Conservation (phyloP, 2,113 vertebrate genomes). For the Hiodon alosoides region DNA sequence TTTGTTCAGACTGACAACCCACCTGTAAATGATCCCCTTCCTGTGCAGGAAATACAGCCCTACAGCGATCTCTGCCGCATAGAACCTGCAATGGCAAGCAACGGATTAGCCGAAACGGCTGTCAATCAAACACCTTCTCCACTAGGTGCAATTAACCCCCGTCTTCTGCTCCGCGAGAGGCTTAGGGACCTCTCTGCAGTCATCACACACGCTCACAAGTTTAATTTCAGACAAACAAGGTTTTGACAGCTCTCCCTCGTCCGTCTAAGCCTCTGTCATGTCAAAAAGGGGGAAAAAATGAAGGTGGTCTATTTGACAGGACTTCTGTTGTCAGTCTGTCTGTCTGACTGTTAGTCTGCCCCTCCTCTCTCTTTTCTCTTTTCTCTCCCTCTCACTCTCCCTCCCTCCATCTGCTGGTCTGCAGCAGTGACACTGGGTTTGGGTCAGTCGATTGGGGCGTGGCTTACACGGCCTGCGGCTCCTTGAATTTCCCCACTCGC, state of each 20-base stretch:
- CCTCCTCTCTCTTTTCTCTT: too few relatives aligned
- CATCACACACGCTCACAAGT: not conserved
- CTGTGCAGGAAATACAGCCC: constrained; percentile 94
- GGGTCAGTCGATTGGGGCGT: not conserved
- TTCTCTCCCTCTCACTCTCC: not conserved
- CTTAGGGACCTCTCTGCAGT: not conserved
- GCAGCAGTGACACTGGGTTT: not conserved
- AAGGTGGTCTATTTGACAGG: not conserved
- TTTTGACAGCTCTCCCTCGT: not conserved
- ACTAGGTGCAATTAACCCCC: constrained; percentile 7
- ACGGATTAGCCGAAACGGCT: constrained; percentile 4
- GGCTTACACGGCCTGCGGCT: constrained; percentile 95
- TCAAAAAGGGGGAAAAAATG: not conserved
- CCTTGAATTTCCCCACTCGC: constrained; percentile 96
- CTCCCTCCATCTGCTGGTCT: not conserved
- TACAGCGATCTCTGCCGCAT: constrained; percentile 91
- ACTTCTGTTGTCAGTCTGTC: not conserved
- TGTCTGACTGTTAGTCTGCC: not conserved
- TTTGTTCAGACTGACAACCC: constrained; percentile 37
- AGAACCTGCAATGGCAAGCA: constrained; percentile 69
- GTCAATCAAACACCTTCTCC: not conserved
- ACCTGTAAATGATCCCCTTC: constrained; percentile 95
- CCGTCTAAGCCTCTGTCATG: not conserved
- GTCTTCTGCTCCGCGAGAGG: not conserved
- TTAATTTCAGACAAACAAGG: not conserved